Evolutionary conservation across 2,888 invertebrate species (phyloP).

Genomic region (Cataglyphis altisquamis): DNA sequence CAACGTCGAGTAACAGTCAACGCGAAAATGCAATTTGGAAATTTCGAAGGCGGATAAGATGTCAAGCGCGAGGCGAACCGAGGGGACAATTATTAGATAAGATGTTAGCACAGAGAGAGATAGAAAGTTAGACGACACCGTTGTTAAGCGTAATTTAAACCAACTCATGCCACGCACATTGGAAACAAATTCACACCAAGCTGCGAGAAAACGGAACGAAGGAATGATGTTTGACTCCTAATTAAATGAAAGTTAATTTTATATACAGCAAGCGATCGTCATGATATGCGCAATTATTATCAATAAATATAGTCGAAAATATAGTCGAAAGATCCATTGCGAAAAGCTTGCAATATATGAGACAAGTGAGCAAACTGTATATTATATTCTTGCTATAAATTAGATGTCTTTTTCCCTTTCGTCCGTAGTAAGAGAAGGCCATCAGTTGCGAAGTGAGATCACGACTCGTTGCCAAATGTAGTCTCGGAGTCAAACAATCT

Average conservation of each 20-base stretch:
- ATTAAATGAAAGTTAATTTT: conserved; percentile 6
- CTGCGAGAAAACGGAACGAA: background rate
- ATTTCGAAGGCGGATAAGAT: background rate
- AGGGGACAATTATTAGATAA: background rate
- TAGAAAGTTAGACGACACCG: background rate
- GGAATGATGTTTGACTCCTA: background rate
- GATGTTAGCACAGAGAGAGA: background rate
- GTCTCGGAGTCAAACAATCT: conserved; percentile 20
- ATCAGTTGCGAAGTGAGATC: conserved; percentile 47
- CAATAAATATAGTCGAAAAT: background rate
- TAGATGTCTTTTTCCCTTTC: conserved; percentile 31
- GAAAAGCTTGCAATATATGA: background rate
- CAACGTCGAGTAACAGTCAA: background rate
- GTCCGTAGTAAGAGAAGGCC: conserved; percentile 32
- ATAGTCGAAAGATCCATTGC: background rate
- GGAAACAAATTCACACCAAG: conserved; percentile 13
- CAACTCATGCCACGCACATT: background rate
- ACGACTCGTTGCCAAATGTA: conserved; percentile 51
- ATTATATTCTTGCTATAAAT: conserved; percentile 32
- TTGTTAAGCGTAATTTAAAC: conserved; percentile 18
- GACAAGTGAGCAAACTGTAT: background rate
- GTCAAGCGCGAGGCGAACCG: background rate
- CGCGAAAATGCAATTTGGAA: conserved; percentile 11
- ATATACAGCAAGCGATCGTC: background rate
- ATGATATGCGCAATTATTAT: background rate